Conservation (phyloP, 2,797 vertebrate genomes). For the Melanotaenia maccullochi region DNA sequence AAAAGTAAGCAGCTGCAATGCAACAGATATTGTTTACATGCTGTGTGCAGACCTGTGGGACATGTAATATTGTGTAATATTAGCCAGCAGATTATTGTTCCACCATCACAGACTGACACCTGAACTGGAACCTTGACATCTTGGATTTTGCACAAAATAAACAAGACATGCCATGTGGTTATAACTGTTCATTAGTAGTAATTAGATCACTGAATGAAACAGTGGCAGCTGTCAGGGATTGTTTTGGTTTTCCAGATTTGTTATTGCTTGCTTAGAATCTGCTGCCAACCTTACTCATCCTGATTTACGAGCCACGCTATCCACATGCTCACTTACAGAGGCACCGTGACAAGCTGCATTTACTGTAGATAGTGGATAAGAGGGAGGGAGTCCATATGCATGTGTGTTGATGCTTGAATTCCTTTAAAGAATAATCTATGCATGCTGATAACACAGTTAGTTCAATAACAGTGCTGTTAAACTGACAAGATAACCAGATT, state of each 20-base stretch:
- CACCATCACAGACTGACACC: not conserved
- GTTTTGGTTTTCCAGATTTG: not conserved
- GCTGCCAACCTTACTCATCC: not conserved
- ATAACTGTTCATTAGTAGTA: not conserved
- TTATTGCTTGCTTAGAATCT: not conserved
- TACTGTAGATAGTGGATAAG: not conserved
- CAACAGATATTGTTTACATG: too few species aligned
- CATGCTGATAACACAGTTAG: not conserved
- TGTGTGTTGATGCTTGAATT: not conserved
- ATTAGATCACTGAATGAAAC: not conserved
- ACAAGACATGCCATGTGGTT: not conserved
- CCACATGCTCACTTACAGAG: not conserved
- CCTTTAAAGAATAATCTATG: not conserved
- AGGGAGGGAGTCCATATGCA: not conserved
- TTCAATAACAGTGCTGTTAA: not conserved
- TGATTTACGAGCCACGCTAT: not conserved
- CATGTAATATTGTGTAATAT: too few species aligned
- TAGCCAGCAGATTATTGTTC: not conserved
- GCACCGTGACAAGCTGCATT: not conserved
- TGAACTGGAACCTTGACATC: not conserved
- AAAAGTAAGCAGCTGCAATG: not conserved
- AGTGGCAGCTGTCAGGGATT: not conserved
- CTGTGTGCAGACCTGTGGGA: not conserved
- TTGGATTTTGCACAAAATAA: conserved; percentile 8
- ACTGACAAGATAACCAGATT: conserved; percentile 5